These are phyloP conservation scores for Drosophila subobscura DNA, from an alignment of 1,140 invertebrate species.

Conservation along the genomic window DNA sequence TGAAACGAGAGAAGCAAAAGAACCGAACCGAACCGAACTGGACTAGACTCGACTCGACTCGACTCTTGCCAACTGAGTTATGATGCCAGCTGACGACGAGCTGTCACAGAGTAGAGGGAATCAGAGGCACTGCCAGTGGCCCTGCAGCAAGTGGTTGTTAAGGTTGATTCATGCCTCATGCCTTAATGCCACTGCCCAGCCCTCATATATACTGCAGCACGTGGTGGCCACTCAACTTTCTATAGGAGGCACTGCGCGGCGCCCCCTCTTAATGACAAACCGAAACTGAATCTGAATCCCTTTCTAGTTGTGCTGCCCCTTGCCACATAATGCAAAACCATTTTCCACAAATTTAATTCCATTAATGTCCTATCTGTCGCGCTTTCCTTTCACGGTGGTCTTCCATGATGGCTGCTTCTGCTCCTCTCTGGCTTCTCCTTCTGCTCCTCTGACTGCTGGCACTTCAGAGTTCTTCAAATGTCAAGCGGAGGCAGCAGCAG, in stretches of 20 bases:
- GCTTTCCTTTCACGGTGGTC: slow-evolving; percentile 6
- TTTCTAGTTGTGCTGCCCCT: slow-evolving; percentile 2
- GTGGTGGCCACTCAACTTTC: slow-evolving; percentile 41
- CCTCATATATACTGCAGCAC: slow-evolving; percentile 58
- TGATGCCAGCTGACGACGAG: slow-evolving; percentile 79
- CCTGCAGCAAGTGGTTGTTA: slow-evolving; percentile 52
- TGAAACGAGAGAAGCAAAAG: background rate
- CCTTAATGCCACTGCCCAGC: slow-evolving; percentile 29
- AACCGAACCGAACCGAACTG: slow-evolving; percentile 29
- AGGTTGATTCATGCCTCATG: slow-evolving; percentile 60
- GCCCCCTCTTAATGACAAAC: background rate
- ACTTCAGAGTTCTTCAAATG: slow-evolving; percentile 75
- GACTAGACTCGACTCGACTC: background rate
- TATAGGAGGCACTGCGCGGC: background rate
- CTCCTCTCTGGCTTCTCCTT: slow-evolving; percentile 22
- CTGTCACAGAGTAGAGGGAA: slow-evolving; percentile 54
- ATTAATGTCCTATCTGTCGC: slow-evolving; percentile 54
- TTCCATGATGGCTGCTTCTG: slow-evolving; percentile 10
- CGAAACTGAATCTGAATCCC: no score
- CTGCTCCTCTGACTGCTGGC: slow-evolving; percentile 19
- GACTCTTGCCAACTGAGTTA: slow-evolving; percentile 54
- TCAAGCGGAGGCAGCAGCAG: slow-evolving; percentile 53
- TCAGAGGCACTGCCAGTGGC: slow-evolving; percentile 25
- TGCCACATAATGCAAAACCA: slow-evolving; percentile 36
- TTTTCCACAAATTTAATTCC: slow-evolving; percentile 79